phyloP scores from a whole-genome alignment of 2,888 invertebrate species.

The Piscicola geometra region DNA sequence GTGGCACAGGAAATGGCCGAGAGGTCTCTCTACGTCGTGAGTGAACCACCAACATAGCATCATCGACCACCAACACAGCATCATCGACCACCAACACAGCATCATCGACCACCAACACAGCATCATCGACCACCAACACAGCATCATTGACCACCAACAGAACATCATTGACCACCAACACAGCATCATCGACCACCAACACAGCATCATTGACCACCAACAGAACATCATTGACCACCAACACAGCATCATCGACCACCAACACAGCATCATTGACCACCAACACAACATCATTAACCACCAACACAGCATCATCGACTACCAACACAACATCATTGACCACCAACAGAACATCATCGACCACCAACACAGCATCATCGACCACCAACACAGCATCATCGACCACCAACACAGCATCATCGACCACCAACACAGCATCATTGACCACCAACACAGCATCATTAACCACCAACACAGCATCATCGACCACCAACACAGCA shows the following conservation, averaged over 20 bases:
- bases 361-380: background rate
- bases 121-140: background rate
- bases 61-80: background rate
- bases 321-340: no score
- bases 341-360: no score
- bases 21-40: slow-evolving; percentile 68
- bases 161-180: no score
- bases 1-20: slow-evolving; percentile 71
- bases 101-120: background rate
- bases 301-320: no score
- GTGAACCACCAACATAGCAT: background rate
- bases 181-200: no score
- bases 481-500: background rate
- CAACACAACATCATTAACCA: no score
- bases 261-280: no score
- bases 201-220: no score
- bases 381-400: background rate
- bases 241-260: no score
- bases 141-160: no score
- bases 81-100: background rate
- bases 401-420: background rate
- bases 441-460: background rate
- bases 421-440: background rate
- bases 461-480: background rate
- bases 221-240: no score